Base-by-base conservation (phyloP, 2,797 vertebrate genomes). In the Anguilla obscura region DNA sequence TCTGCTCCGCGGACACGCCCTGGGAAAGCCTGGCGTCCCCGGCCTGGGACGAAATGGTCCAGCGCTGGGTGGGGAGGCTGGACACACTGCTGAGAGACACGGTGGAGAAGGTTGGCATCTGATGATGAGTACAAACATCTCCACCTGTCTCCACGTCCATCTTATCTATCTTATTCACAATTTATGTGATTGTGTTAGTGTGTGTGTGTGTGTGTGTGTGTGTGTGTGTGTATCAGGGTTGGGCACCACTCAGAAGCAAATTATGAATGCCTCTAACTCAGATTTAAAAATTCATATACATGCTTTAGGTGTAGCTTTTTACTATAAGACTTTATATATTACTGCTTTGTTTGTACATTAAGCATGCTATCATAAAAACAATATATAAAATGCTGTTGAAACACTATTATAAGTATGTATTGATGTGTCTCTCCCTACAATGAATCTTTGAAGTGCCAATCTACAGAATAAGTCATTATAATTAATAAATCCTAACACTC, bases 41-140 rank as follows among this genome's bases (percentile, higher is more conserved):
- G 12, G 94, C 96, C 86, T 95, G 95, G 89, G 95, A 96, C 93
- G 89, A 95, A 30, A 92, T 98, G 91, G 92, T 97, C 86, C 95
- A 96, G 88, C 87, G 92, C 91, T 96, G 97, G 95, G 94, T 94
- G 88, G 93, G 94, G 10, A 93, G 90, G 6, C 95, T 98, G 93
- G 93, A 87, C 18, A 89, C 92, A 0, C 93, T 95, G 89, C 93
- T 98, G 79, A 90, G 85, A 84, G 93, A 93, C 24, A 86, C 93
- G 2, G 69, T 96, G 6, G 89, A 90, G 92, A 96, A 96, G 69
- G 93, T 93, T 36, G 58, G 66, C 16, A 16, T 30, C 12, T 45
- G 74, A 5, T 16, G 33, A 40, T 21, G 16, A 36, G 18, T 40
- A 21, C 74, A 45, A 36, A 40, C 74, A 12, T 69, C 6, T 69